Percentiles rank a stretch among this genome's conserved stretches.
Evolutionary conservation across 2,888 invertebrate species (phyloP).

Genomic region (Lycocerus yunnanus): DNA sequence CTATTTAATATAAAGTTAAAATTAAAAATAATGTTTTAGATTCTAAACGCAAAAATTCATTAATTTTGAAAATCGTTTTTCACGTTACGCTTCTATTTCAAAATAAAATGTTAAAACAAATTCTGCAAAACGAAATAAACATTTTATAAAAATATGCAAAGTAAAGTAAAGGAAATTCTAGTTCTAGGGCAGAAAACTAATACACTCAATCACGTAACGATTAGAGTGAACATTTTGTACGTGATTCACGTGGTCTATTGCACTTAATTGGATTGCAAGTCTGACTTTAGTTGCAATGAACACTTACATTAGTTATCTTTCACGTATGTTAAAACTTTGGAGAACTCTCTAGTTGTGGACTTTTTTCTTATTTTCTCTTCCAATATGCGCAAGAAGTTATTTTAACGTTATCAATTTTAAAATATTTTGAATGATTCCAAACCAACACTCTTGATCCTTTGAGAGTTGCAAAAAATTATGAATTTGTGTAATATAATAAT

Average conservation of each 20-base stretch:
- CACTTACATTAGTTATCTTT: slow-evolving; percentile 27
- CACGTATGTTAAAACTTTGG: not conserved
- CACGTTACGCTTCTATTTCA: not conserved
- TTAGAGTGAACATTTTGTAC: slow-evolving; percentile 23
- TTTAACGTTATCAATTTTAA: not conserved
- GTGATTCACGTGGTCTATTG: slow-evolving; percentile 32
- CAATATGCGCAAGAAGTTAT: not conserved
- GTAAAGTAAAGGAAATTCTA: not conserved
- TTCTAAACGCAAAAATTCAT: not conserved
- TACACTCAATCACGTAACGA: slow-evolving; percentile 8
- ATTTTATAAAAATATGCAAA: not conserved
- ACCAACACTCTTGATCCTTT: too few species aligned
- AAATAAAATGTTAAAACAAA: not conserved
- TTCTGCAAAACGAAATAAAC: not conserved
- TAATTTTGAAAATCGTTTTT: not conserved
- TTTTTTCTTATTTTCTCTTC: not conserved
- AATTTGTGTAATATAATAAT: not conserved
- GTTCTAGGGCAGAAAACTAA: not conserved
- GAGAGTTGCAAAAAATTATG: too few species aligned
- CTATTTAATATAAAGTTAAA: too few species aligned
- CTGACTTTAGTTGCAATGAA: slow-evolving; percentile 38
- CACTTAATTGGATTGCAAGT: slow-evolving; percentile 40
- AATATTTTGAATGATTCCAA: too few species aligned
- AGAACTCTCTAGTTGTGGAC: not conserved
- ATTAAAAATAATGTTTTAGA: too few species aligned